Evolutionary conservation across 2,113 vertebrate genomes (phyloP).

Genomic region (Phalacrocorax pelagicus): DNA sequence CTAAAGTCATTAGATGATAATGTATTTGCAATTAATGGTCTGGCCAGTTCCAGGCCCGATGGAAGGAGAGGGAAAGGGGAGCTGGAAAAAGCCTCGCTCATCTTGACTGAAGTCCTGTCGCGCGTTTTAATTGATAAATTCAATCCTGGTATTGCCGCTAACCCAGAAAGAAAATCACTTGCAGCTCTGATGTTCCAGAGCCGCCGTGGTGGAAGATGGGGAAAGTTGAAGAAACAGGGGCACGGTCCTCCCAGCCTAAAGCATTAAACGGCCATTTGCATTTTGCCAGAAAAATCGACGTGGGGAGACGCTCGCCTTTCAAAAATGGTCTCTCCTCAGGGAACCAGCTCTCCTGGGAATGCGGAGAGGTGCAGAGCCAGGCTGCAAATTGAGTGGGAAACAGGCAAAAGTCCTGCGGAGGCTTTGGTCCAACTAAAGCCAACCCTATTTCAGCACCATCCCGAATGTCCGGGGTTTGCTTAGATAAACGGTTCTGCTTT

Average conservation of each 20-base stretch:
- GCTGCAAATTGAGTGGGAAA: neutral
- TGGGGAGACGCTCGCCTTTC: neutral
- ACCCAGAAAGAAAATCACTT: neutral
- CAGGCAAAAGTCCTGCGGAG: rapidly evolving
- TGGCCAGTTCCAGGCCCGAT: neutral
- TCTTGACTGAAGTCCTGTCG: rapidly evolving
- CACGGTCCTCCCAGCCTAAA: rapidly evolving
- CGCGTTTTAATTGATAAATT: neutral
- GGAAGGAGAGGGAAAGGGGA: neutral
- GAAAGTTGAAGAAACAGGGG: neutral
- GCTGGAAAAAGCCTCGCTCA: neutral
- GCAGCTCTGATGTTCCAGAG: neutral
- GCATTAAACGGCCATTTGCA: rapidly evolving
- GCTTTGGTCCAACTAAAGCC: neutral
- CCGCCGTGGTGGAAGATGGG: rapidly evolving
- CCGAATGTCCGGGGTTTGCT: neutral
- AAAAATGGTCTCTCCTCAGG: neutral
- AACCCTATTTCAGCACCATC: neutral
- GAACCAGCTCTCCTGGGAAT: neutral
- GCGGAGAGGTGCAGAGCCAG: neutral
- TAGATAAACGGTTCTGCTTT: neutral
- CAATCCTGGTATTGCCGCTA: neutral
- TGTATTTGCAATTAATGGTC: neutral
- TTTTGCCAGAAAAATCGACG: neutral
- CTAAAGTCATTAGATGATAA: neutral